Percentiles rank a stretch among this genome's conserved stretches.
Evolutionary conservation across 64 coral and sea anemone genomes (phyloP).

Genomic region (Montipora efflorescens): DNA sequence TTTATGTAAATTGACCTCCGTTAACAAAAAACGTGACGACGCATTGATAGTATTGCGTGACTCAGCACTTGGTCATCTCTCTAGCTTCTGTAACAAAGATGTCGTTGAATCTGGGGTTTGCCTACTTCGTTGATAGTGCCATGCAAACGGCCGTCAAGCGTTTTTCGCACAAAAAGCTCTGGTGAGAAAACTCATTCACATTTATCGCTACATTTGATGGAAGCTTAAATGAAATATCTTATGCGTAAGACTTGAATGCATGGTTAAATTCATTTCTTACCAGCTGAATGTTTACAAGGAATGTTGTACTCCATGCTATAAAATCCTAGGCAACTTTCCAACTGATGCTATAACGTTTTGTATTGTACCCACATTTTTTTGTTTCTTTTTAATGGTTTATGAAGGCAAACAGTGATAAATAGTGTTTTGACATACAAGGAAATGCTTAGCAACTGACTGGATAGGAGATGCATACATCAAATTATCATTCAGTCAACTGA

Average conservation of each 20-base stretch:
- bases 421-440: too few relatives aligned
- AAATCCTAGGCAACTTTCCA: conserved; percentile 63
- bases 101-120: conserved; percentile 60
- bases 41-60: not conserved
- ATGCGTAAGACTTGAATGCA: not conserved
- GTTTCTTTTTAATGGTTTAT: too few relatives aligned
- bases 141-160: conserved; percentile 87
- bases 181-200: conserved; percentile 43
- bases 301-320: conserved; percentile 68
- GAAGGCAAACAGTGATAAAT: too few relatives aligned
- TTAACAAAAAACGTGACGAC: not conserved
- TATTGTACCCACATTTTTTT: too few relatives aligned
- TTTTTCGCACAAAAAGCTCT: conserved; percentile 86
- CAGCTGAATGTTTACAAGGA: conserved; percentile 42
- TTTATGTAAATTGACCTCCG: not conserved
- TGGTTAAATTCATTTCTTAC: not conserved
- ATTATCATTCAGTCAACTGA: not conserved
- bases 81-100: not conserved
- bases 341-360: too few relatives aligned
- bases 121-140: conserved; percentile 87
- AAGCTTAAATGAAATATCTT: too few relatives aligned
- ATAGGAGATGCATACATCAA: too few relatives aligned
- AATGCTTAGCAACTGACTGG: too few relatives aligned
- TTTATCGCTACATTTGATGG: too few relatives aligned
- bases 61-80: not conserved